These are phyloP conservation scores for Discoglossus pictus DNA, from an alignment of 2,797 vertebrate genomes.

Conservation along the genomic window DNA sequence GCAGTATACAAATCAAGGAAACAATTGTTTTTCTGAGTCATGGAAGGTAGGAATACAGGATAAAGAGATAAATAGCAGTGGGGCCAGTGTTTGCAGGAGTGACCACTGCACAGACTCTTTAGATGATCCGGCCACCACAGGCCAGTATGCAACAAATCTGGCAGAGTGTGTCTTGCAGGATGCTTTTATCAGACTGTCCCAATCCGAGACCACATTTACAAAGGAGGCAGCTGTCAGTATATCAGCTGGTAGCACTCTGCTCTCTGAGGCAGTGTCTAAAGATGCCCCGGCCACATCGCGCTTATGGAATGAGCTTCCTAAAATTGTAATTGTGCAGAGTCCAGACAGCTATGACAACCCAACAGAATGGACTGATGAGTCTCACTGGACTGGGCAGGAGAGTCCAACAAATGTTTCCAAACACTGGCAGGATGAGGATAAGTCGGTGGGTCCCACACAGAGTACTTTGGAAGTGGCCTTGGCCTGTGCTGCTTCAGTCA, in stretches of 20 bases:
- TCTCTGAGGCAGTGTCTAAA: constrained; percentile 53
- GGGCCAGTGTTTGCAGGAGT: not conserved
- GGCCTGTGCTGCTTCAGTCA: constrained; percentile 89
- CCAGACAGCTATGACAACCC: constrained; percentile 81
- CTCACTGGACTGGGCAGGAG: constrained; percentile 63
- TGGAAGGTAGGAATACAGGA: not conserved
- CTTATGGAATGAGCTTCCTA: constrained; percentile 88
- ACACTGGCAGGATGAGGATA: constrained; percentile 57
- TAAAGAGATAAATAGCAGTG: not conserved
- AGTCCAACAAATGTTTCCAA: constrained; percentile 53
- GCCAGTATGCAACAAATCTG: constrained; percentile 90
- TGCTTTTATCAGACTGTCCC: constrained; percentile 91
- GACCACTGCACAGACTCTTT: constrained; percentile 22
- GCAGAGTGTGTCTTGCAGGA: constrained; percentile 95
- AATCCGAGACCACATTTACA: constrained; percentile 77
- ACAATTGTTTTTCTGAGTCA: not conserved
- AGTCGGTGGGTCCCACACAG: constrained; percentile 61
- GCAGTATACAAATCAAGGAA: constrained; percentile 5
- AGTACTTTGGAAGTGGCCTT: constrained; percentile 86
- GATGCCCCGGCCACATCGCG: constrained; percentile 64
- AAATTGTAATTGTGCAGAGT: constrained; percentile 96
- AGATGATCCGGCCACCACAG: constrained; percentile 69
- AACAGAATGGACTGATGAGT: constrained; percentile 73
- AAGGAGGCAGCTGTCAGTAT: constrained; percentile 78
- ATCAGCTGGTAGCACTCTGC: constrained; percentile 62